Percentiles rank a stretch among this genome's conserved stretches.
These are phyloP conservation scores for Siniperca obscura DNA, from an alignment of 2,797 vertebrate genomes.

Conservation along the genomic window DNA sequence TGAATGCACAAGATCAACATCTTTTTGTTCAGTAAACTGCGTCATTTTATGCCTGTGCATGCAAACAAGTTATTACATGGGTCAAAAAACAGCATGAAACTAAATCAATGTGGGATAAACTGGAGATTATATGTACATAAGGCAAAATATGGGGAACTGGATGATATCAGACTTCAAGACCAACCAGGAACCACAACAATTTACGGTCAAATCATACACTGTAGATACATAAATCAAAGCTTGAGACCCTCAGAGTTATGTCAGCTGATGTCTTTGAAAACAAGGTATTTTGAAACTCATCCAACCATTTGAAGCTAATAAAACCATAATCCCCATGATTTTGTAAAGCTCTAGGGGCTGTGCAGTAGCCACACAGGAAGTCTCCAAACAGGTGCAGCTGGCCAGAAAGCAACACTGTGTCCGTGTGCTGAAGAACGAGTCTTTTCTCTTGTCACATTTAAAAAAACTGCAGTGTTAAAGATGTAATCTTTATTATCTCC, in stretches of 20 bases:
- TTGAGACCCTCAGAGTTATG: no score
- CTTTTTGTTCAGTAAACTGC: background rate
- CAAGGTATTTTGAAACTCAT: no score
- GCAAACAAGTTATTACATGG: background rate
- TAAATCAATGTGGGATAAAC: background rate
- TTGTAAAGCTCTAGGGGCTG: background rate
- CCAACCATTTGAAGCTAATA: background rate
- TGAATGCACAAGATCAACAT: background rate
- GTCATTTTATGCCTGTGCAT: background rate
- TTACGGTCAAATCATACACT: no score
- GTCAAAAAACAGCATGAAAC: background rate
- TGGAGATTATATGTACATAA: background rate
- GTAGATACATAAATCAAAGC: no score
- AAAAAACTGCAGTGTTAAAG: background rate
- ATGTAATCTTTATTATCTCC: background rate
- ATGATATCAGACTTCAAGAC: background rate
- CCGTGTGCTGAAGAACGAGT: background rate
- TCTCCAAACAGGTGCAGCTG: background rate
- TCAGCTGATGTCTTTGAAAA: no score
- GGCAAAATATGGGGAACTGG: background rate
- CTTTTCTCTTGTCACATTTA: background rate
- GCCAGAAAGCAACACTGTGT: no score
- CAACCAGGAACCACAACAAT: background rate
- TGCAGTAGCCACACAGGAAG: background rate
- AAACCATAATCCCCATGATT: background rate